Evolutionary conservation across 2,113 vertebrate species (phyloP), one percentile per base, ranked within the genome.

Genomic region (Archilochus colubris): DNA sequence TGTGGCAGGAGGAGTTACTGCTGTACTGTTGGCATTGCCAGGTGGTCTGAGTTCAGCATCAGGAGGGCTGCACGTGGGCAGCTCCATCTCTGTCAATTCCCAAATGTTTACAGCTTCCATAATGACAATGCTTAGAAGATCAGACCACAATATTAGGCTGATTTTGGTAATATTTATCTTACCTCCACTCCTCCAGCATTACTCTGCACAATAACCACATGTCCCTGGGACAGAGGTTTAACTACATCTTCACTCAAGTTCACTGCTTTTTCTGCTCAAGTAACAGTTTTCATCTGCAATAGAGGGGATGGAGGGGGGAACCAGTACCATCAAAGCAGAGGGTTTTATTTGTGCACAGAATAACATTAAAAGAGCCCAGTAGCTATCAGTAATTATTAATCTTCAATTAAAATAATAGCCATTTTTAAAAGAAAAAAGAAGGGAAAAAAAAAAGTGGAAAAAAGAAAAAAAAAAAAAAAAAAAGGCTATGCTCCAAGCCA

Each of bases 391-490:
- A 64, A 94, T 95, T 95, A 79, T 74, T 91, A 96, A 95, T 76
- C 61, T 83, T 61, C 82, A 97, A 95, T 89, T 97, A 94, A 38
- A 97, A 94, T 93, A 96, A 94, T 94, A 88, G 82, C 30, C 82
- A 92, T 82, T 77, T 82, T 96, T 91, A 95, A 94, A 40, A 40
- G 40, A 40, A 40, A 40, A 40, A 40, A 40, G 53, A 87, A 86
- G 64, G 83, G 48, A 12, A 38, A 33, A 74, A 88, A 69, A 68
- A 95, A 89, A 33, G 33, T 33, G 33, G 33, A 33, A 63, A 85
- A 40, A 40, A 40, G 48, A 86, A 84, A 61, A 89, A 48, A 12
- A 38, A 33, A 12, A 38, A 33, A 74, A 88, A 69, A 68, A 95
- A 89, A 63, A 85, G 63, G n/a, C 19, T 68, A 88, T 9, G 61